Conservation (phyloP, 2,113 vertebrate genomes). For the Puntigrus tetrazona region DNA sequence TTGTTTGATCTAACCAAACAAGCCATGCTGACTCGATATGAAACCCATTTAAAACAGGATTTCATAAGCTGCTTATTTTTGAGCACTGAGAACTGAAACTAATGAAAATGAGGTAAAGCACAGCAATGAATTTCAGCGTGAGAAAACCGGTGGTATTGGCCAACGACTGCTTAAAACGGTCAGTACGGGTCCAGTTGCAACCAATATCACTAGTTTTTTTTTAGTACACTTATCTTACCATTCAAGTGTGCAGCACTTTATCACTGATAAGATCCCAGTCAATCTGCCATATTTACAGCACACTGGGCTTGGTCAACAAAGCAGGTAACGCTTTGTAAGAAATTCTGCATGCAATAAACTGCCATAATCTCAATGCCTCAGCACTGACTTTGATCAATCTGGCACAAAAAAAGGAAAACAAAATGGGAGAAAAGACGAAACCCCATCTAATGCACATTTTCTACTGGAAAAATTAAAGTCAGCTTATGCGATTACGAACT, state of each 20-base stretch:
- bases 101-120: conserved; percentile 11
- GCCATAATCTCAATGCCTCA: background rate
- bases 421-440: background rate
- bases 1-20: conserved; percentile 23
- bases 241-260: conserved; percentile 21
- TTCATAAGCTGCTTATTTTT: background rate
- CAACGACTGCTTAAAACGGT: background rate
- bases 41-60: conserved; percentile 23
- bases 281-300: conserved; percentile 1
- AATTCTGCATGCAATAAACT: background rate
- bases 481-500: background rate
- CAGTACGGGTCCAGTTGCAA: background rate
- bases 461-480: background rate
- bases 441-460: conserved; percentile 21
- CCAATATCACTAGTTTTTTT: background rate
- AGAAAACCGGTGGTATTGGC: background rate
- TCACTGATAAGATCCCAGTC: conserved; percentile 14
- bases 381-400: conserved; percentile 41
- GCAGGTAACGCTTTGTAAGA: conserved; percentile 15
- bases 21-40: background rate
- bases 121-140: background rate
- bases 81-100: background rate
- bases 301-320: conserved; percentile 29
- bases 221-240: background rate
- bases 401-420: conserved; percentile 24